These are phyloP conservation scores for Andinoacara biseriatus DNA, from an alignment of 2,113 vertebrate species.

Conservation along the genomic window DNA sequence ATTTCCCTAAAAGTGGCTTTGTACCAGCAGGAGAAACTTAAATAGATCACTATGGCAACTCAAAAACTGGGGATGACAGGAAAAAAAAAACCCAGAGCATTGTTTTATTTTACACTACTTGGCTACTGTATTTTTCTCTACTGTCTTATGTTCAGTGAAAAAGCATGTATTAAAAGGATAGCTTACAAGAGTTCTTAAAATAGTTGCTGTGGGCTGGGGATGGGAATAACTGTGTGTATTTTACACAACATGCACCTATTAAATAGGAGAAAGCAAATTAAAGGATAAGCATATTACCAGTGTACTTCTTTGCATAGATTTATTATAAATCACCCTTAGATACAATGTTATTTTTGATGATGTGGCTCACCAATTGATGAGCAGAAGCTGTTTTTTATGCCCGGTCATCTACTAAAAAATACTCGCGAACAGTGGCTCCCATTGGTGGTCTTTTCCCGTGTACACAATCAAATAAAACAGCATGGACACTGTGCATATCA, in stretches of 20 bases:
- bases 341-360: too few species aligned
- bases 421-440: too few species aligned
- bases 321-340: too few species aligned
- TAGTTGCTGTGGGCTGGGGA: background rate
- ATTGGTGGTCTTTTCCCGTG: too few species aligned
- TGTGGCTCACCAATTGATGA: too few species aligned
- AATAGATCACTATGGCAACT: background rate
- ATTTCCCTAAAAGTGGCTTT: background rate
- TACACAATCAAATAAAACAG: too few species aligned
- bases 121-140: background rate
- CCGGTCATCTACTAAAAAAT: too few species aligned
- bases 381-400: too few species aligned
- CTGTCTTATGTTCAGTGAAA: background rate
- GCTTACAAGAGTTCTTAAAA: background rate
- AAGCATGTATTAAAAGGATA: background rate
- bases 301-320: too few species aligned
- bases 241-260: background rate
- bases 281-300: background rate
- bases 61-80: background rate
- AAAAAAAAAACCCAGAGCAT: background rate
- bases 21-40: background rate
- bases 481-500: too few species aligned
- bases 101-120: background rate
- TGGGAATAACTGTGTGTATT: background rate
- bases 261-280: background rate